Conservation (phyloP, 2,888 invertebrate species). For the Ophioninae sp. region DNA sequence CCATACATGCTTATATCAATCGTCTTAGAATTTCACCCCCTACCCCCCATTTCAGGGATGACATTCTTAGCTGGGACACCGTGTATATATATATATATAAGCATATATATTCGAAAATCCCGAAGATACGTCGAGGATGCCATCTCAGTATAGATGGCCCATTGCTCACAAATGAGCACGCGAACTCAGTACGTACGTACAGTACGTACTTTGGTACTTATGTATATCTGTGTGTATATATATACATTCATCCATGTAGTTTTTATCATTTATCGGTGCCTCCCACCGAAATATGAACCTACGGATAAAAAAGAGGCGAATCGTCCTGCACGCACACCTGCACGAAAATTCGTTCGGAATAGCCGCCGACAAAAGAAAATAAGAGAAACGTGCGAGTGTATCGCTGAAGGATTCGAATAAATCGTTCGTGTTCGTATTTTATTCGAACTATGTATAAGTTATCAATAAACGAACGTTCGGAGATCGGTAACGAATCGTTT, state of each 20-base stretch:
- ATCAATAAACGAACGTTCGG: constrained; percentile 17
- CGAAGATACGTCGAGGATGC: constrained; percentile 16
- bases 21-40: too few species aligned
- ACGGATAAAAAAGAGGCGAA: constrained; percentile 19
- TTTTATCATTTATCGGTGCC: constrained; percentile 44
- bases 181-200: constrained; percentile 34
- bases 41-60: too few species aligned
- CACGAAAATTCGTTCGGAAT: constrained; percentile 17
- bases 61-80: too few species aligned
- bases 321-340: constrained; percentile 29
- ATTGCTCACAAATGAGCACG: constrained; percentile 38
- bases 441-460: constrained; percentile 5
- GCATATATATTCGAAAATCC: background rate
- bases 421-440: background rate
- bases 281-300: constrained; percentile 50
- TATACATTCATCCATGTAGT: background rate
- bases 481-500: constrained; percentile 44
- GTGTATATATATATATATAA: constrained; percentile 1
- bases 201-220: constrained; percentile 9
- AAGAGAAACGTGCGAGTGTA: background rate
- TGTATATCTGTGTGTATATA: constrained; percentile 10
- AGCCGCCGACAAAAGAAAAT: background rate
- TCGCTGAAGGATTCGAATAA: constrained; percentile 12
- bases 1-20: too few species aligned
- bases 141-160: constrained; percentile 13